Evolutionary conservation across 2,113 vertebrate genomes (phyloP).

Genomic region (Anas platyrhynchos): DNA sequence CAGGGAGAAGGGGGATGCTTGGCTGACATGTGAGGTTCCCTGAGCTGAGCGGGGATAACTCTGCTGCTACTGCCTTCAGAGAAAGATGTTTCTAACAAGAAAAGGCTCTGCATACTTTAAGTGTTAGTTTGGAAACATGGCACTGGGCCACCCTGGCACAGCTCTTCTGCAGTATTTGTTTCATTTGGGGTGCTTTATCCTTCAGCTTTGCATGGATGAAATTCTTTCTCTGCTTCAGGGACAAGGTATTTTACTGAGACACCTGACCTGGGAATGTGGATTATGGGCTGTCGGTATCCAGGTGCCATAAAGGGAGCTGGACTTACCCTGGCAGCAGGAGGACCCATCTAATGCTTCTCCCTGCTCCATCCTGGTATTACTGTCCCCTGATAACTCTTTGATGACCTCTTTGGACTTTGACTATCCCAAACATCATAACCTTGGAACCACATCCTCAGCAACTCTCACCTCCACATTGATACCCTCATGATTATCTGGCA

Average conservation of each 20-base stretch:
- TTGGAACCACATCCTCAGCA: not conserved
- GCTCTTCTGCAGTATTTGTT: not conserved
- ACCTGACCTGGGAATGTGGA: not conserved
- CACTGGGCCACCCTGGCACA: not conserved
- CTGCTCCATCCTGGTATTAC: not conserved
- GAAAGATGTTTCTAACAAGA: not conserved
- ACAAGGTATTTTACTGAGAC: not conserved
- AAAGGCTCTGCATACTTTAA: not conserved
- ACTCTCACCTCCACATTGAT: not conserved
- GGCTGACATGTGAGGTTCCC: not conserved
- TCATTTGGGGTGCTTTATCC: not conserved
- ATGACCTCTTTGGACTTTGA: not conserved
- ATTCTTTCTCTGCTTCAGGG: not conserved
- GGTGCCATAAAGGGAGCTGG: not conserved
- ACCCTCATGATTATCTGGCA: not conserved
- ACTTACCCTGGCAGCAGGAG: not conserved
- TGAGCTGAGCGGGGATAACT: accelerated
- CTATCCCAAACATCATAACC: not conserved
- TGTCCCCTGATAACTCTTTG: not conserved
- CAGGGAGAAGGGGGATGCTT: not conserved
- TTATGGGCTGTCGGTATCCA: not conserved
- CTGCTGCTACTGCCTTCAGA: not conserved
- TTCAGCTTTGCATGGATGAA: not conserved
- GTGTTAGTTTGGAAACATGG: not conserved
- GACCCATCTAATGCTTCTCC: not conserved